Base-by-base conservation (phyloP, 2,113 vertebrate genomes). In the Stercorarius parasiticus region DNA sequence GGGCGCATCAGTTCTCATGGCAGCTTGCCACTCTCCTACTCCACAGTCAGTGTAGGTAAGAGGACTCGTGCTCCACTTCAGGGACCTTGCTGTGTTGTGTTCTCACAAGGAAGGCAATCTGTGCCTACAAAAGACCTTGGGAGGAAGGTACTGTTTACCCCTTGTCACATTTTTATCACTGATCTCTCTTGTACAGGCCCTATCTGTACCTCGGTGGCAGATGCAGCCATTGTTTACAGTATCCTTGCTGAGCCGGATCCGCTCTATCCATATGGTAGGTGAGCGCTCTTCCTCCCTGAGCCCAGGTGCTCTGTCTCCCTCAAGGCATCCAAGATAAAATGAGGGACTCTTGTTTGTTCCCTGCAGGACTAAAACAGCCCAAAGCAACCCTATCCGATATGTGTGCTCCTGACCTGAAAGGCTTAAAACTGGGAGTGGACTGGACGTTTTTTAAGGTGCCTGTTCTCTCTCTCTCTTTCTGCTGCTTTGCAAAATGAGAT, bases 371-470 rank as follows among this genome's bases (percentile, higher is more conserved):
- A 26, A 77, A 96, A 77, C 97, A 98, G 80, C 97, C 97, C 11
- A 95, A 85, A 82, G 86, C 84, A 82, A 97, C 91, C 25, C 80
- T 98, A 1, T 81, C 90, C 64, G 88, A 21, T 59, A 82, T 97
- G 61, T 88, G 96, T 47, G 70, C 80, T 83, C 84, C 96, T 88
- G 97, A 98, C 92, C 90, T 98, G 88, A 94, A 97, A 86, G 97
- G 94, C 82, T 90, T 98, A 82, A 98, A 97, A 86, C 73, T 98
- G 43, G 97, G 97, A 80, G 89, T 98, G 81, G 97, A 98, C 81
- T 97, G 97, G 97, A 96, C 66, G 0, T 97, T 95, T 94, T 98
- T 98, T 96, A 97, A 97, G 97, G 97, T 98, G 27, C 66, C 15
- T 78, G 5, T 36, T 95, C 58, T 70, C 2, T 32, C 27, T 76